Evolutionary conservation across 2,888 invertebrate genomes (phyloP).

Genomic region (Peribatodes rhomboidaria): DNA sequence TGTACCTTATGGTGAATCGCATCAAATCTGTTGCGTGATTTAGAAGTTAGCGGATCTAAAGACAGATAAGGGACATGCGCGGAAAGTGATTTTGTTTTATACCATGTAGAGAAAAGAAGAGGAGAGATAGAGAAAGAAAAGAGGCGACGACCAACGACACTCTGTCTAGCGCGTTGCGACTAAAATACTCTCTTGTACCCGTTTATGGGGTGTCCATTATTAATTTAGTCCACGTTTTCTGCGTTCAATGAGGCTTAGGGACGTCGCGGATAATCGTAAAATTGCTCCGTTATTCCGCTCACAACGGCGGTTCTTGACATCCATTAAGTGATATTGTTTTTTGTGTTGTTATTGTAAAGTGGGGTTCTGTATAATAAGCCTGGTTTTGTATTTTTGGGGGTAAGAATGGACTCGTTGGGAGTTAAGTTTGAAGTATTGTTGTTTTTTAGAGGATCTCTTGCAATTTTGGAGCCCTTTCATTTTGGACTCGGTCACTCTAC

Average conservation of each 20-base stretch:
- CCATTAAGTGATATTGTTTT: conserved; percentile 49
- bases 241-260: conserved; percentile 57
- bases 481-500: background rate
- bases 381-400: conserved; percentile 31
- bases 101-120: too few species aligned
- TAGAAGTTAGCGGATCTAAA: too few species aligned
- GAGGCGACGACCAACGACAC: too few species aligned
- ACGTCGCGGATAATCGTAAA: conserved; percentile 60
- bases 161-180: too few species aligned
- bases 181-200: background rate
- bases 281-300: conserved; percentile 54
- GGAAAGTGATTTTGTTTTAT: too few species aligned
- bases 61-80: too few species aligned
- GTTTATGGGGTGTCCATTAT: conserved; percentile 10
- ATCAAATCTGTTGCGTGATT: too few species aligned
- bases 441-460: background rate
- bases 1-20: too few species aligned
- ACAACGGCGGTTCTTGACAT: conserved; percentile 45
- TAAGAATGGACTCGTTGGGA: conserved; percentile 24
- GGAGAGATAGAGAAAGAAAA: too few species aligned
- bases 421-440: conserved; percentile 14
- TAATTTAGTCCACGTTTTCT: conserved; percentile 25
- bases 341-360: conserved; percentile 42
- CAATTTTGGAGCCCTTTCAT: background rate
- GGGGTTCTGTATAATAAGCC: conserved; percentile 24